Conservation (phyloP, 2,113 vertebrate genomes). For the Dolichotis patagonum region DNA sequence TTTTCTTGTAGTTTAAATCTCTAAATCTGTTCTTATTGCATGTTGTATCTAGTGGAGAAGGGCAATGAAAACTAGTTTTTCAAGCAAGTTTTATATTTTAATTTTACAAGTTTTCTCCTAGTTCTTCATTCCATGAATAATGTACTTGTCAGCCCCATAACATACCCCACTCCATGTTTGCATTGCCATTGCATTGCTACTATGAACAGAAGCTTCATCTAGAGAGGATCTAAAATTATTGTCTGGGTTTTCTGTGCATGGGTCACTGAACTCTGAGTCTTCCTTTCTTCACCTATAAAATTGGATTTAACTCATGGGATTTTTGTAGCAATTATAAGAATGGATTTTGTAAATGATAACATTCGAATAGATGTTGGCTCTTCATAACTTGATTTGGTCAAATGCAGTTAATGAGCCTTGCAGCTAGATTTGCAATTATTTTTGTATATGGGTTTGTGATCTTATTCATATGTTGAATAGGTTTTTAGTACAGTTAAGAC, state of each 20-base stretch:
- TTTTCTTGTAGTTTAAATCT: slow-evolving; percentile 14
- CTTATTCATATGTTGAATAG: neutral
- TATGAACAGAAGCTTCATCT: neutral
- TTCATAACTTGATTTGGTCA: neutral
- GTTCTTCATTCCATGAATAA: neutral
- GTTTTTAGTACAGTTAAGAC: slow-evolving; percentile 13
- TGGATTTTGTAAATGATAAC: neutral
- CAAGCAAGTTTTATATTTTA: neutral
- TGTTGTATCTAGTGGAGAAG: neutral
- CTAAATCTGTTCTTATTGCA: neutral
- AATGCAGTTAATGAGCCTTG: too few relatives aligned
- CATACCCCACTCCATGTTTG: neutral
- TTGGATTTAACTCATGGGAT: neutral
- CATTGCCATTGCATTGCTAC: neutral
- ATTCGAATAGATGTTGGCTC: neutral
- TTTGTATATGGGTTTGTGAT: neutral
- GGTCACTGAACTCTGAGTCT: neutral
- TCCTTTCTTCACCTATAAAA: neutral
- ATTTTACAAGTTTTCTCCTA: neutral
- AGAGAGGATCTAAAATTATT: neutral
- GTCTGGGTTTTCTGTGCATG: neutral
- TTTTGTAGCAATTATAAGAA: neutral
- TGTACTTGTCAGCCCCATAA: neutral
- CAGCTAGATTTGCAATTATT: neutral
- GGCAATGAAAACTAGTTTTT: neutral